These are phyloP conservation scores for Vollenhovia emeryi DNA, from an alignment of 1,140 invertebrate genomes.

Conservation along the genomic window DNA sequence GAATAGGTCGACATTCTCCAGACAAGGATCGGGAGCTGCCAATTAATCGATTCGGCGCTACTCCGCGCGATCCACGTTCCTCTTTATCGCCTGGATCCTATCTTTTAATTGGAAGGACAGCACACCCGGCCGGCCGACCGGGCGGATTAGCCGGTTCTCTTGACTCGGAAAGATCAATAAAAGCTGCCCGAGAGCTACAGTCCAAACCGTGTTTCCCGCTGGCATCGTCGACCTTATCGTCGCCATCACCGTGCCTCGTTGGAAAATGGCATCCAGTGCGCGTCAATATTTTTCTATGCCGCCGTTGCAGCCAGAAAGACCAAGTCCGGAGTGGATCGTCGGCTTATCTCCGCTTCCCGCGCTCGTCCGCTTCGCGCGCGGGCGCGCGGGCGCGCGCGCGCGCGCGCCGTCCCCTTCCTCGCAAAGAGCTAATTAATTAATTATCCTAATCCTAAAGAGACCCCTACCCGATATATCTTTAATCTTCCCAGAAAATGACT, in stretches of 20 bases:
- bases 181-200: constrained; percentile 45
- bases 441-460: not conserved
- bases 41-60: constrained; percentile 64
- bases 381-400: not conserved
- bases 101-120: constrained; percentile 71
- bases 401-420: not conserved
- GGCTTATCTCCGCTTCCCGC: constrained; percentile 5
- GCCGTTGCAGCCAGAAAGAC: constrained; percentile 4
- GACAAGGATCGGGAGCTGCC: constrained; percentile 52
- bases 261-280: constrained; percentile 64
- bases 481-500: not conserved
- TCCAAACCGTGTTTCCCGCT: constrained; percentile 44
- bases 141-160: constrained; percentile 68
- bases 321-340: not conserved
- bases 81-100: constrained; percentile 50
- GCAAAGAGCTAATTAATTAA: not conserved
- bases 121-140: not conserved
- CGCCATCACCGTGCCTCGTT: not conserved
- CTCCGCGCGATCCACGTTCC: not conserved
- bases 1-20: constrained; percentile 52
- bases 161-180: constrained; percentile 70
- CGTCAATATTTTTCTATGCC: constrained; percentile 70
- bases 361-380: not conserved
- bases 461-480: not conserved
- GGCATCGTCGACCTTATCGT: constrained; percentile 30